Evolutionary conservation across 2,888 invertebrate species (phyloP), one percentile per base, ranked within the genome.

Genomic region (Taenaris catops): DNA sequence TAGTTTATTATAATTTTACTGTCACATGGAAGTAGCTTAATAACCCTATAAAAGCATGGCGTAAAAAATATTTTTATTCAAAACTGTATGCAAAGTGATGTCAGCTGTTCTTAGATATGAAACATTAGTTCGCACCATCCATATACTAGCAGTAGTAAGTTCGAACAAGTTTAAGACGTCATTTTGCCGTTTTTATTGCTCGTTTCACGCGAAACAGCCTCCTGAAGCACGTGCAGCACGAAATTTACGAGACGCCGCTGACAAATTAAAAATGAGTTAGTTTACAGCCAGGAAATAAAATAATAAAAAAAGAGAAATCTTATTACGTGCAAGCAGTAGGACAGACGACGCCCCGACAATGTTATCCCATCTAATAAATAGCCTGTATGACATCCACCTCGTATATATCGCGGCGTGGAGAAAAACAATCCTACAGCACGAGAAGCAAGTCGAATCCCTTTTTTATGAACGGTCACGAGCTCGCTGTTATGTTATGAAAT

Each of bases 181-280:
- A 55, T 55, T 44, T 49, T 51, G 50, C 50, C 50, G 41, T 62
- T 70, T 79, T 79, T 71, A 80, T 62, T 60, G 63, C 69, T 53
- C 53, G 53, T 62, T 70, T 72, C 65, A 72, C 63, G 68, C 59
- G 60, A 50, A 51, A 57, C 60, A 58, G 57, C 51, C 55, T 54
- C 52, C 50, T 41, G 44, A 48, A 51, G 53, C 62, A 69, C 65
- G 63, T 68, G 72, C 71, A 63, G 62, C 61, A 56, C 52, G 58
- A 58, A 74, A 73, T 81, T 81, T 80, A 83, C 66, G 71, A 67
- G 65, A 64, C 62, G 47, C 55, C 58, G 54, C 63, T 69, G 70
- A 76, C 76, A 83, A 83, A 83, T 84, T 81, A 81, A 83, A 80
- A 81, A 81, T 76, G 70, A 75, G 76, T 72, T 73, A 73, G 74